Conservation (phyloP, 1,140 invertebrate species). For the Branchinecta lindahli region DNA sequence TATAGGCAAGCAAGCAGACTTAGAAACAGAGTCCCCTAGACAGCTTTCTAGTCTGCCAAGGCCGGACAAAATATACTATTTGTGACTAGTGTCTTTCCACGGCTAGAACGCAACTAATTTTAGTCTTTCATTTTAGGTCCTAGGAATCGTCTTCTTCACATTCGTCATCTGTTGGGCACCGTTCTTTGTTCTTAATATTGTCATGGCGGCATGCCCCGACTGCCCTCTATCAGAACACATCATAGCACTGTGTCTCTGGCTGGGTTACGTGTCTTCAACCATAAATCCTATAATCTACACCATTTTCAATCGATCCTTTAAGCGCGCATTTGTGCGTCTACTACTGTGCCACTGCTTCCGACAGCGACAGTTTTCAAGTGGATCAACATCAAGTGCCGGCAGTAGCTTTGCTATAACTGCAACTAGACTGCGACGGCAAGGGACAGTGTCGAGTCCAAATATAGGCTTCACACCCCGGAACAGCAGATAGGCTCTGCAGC, state of each 20-base stretch:
- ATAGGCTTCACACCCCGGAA: neutral
- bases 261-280: constrained; percentile 28
- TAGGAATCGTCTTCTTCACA: constrained; percentile 24
- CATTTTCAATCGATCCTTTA: constrained; percentile 27
- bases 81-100: too few species aligned
- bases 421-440: neutral
- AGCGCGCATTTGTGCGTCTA: constrained; percentile 24
- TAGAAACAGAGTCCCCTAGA: too few species aligned
- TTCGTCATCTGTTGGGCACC: constrained; percentile 28
- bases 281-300: constrained; percentile 29
- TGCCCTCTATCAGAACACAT: constrained; percentile 23
- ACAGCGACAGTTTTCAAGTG: neutral
- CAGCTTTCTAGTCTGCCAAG: too few species aligned
- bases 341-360: constrained; percentile 16
- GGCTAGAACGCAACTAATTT: too few species aligned
- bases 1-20: too few species aligned
- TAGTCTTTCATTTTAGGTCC: constrained; percentile 13
- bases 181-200: constrained; percentile 26
- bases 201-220: constrained; percentile 24
- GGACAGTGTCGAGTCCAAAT: neutral
- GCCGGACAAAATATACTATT: too few species aligned
- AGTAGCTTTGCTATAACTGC: neutral
- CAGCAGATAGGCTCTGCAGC: neutral
- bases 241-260: constrained; percentile 26
- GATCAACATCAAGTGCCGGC: neutral